phyloP scores from a whole-genome alignment of 2,797 vertebrate species.

The Centroberyx gerrardi region DNA sequence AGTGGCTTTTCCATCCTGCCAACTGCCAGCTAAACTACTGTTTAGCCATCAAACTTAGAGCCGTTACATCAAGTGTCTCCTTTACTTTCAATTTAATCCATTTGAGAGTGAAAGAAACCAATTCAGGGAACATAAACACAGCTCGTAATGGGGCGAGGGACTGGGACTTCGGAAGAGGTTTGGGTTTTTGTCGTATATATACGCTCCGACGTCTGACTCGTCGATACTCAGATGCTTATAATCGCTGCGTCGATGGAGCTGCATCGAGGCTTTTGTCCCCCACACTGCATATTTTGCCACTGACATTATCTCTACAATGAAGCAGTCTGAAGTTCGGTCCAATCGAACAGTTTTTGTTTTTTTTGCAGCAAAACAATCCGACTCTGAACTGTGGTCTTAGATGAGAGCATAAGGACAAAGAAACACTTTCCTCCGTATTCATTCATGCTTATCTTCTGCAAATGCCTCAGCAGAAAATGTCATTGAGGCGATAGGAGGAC shows the following conservation, averaged over 20 bases:
- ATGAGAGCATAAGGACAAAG: slow-evolving; percentile 64
- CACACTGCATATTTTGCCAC: not conserved
- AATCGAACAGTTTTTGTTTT: slow-evolving; percentile 4
- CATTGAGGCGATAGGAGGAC: slow-evolving; percentile 60
- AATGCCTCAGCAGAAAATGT: slow-evolving; percentile 66
- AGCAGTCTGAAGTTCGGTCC: not conserved
- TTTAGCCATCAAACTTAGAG: too few relatives aligned
- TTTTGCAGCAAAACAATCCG: slow-evolving; percentile 9
- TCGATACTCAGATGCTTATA: too few relatives aligned
- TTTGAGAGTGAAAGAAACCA: not conserved
- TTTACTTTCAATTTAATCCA: not conserved
- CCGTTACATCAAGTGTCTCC: not conserved
- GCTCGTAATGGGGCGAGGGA: not conserved
- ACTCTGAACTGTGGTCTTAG: slow-evolving; percentile 18
- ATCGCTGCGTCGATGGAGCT: too few relatives aligned
- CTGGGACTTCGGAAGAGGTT: too few relatives aligned
- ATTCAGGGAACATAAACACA: too few relatives aligned
- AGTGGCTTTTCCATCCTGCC: too few relatives aligned
- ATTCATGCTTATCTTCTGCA: slow-evolving; percentile 68
- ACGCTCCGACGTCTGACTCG: too few relatives aligned
- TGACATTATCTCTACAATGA: not conserved
- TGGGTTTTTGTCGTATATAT: too few relatives aligned
- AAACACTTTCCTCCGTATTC: slow-evolving; percentile 51
- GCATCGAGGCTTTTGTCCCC: too few relatives aligned
- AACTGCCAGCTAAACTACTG: too few relatives aligned